phyloP scores from a whole-genome alignment of 2,113 vertebrate genomes.

The Monopterus albus region DNA sequence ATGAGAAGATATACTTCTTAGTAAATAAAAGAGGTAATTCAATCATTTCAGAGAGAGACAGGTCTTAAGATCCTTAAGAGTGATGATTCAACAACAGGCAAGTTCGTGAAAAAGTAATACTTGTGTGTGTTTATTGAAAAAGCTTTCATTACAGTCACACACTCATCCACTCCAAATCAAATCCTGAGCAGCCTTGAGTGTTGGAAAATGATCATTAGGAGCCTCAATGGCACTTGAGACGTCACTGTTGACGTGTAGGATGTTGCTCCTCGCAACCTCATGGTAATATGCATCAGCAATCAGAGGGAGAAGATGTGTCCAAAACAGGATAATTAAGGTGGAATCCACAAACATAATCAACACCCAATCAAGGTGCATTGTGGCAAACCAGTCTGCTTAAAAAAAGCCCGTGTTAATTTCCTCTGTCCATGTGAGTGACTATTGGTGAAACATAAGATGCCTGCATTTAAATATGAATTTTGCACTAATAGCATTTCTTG shows the following conservation, averaged over 20 bases:
- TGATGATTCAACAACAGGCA: slow-evolving; percentile 21
- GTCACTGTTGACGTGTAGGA: slow-evolving; percentile 31
- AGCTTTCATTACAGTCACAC: neutral
- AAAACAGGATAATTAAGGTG: slow-evolving; percentile 63
- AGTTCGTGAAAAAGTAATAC: slow-evolving; percentile 2
- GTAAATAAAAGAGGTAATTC: slow-evolving; percentile 10
- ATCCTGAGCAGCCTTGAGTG: slow-evolving; percentile 46
- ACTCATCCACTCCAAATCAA: slow-evolving; percentile 45
- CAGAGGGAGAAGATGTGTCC: slow-evolving; percentile 44
- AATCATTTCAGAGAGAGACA: slow-evolving; percentile 27
- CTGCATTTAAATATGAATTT: neutral
- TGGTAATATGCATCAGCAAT: slow-evolving; percentile 49
- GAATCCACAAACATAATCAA: slow-evolving; percentile 73
- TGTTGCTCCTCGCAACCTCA: slow-evolving; percentile 21
- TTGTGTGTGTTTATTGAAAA: slow-evolving; percentile 13
- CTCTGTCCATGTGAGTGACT: slow-evolving; percentile 11
- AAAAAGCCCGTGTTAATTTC: slow-evolving; percentile 36
- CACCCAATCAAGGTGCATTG: slow-evolving; percentile 65
- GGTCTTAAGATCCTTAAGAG: slow-evolving; percentile 8
- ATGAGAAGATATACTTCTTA: neutral
- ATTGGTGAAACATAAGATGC: neutral
- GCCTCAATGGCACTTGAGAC: slow-evolving; percentile 52
- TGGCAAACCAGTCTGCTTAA: slow-evolving; percentile 41
- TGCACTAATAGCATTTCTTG: no score
- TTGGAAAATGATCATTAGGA: slow-evolving; percentile 53